Evolutionary conservation across 2,888 invertebrate species (phyloP).

Genomic region (Tethea ocularis): DNA sequence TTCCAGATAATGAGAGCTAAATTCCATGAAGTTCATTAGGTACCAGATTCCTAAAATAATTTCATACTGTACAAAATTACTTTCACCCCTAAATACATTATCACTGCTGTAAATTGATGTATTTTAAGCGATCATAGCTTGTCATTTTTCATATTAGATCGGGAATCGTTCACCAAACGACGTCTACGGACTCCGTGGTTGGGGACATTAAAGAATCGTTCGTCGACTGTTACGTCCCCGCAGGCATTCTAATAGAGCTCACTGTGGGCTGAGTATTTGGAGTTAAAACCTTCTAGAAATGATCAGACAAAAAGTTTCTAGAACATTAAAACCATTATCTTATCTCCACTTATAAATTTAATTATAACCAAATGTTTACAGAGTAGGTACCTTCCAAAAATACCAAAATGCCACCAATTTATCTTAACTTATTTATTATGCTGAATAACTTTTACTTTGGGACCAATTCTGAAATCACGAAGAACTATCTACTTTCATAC

Average conservation of each 20-base stretch:
- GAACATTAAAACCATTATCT: too few relatives aligned
- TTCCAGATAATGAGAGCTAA: too few relatives aligned
- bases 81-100: constrained; percentile 4
- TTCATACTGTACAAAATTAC: constrained; percentile 7
- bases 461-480: too few relatives aligned
- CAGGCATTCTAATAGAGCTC: constrained; percentile 72
- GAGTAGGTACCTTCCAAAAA: too few relatives aligned
- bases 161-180: constrained; percentile 48
- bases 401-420: too few relatives aligned
- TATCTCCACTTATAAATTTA: too few relatives aligned
- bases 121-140: constrained; percentile 43
- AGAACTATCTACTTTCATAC: too few relatives aligned
- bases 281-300: constrained; percentile 21
- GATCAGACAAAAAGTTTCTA: constrained; percentile 15
- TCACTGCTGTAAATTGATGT: constrained; percentile 24
- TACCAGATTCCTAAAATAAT: too few relatives aligned
- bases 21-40: too few relatives aligned
- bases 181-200: constrained; percentile 37
- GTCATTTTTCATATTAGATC: constrained; percentile 58
- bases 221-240: constrained; percentile 68
- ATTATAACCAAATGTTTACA: too few relatives aligned
- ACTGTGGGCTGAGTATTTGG: constrained; percentile 36
- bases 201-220: constrained; percentile 66
- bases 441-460: too few relatives aligned
- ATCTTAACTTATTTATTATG: too few relatives aligned